Evolutionary conservation across 2,797 vertebrate species (phyloP).

Genomic region (Callimico goeldii): DNA sequence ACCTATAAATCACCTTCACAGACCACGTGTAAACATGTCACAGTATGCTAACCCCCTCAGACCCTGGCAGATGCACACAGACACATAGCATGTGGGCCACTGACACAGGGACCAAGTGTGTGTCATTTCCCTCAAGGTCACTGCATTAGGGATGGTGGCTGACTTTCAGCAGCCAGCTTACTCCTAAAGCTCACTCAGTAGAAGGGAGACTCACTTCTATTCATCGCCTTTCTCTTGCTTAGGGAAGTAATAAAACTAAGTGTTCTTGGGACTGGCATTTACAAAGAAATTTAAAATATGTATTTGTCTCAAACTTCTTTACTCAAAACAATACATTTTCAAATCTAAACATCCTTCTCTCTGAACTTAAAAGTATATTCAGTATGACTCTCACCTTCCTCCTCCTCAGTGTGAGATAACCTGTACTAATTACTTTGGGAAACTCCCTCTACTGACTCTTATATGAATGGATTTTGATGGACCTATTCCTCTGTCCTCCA

Average conservation of each 20-base stretch:
- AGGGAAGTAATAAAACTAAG: neutral
- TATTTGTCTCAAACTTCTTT: constrained; percentile 59
- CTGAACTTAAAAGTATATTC: neutral
- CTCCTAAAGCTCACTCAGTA: neutral
- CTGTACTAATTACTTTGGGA: constrained; percentile 6
- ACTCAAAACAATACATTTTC: constrained; percentile 18
- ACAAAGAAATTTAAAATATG: constrained; percentile 40
- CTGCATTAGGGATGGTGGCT: neutral
- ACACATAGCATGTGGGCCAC: too few relatives aligned
- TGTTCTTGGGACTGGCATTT: neutral
- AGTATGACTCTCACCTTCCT: constrained; percentile 20
- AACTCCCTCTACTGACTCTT: constrained; percentile 24
- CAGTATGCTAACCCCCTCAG: too few relatives aligned
- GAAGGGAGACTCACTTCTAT: neutral
- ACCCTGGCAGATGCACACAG: too few relatives aligned
- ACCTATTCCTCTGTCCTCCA: neutral
- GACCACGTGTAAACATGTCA: too few relatives aligned
- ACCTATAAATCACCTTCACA: too few relatives aligned
- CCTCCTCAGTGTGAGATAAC: neutral
- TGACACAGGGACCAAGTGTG: too few relatives aligned
- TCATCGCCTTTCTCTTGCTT: neutral
- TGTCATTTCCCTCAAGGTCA: neutral
- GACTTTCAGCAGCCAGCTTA: neutral
- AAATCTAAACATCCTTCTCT: neutral
- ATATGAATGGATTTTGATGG: neutral